A percentile compares a stretch with the other conserved stretches of the same genome.
These are phyloP conservation scores for Apoda limacodes DNA, from an alignment of 2,888 invertebrate species.

Conservation along the genomic window DNA sequence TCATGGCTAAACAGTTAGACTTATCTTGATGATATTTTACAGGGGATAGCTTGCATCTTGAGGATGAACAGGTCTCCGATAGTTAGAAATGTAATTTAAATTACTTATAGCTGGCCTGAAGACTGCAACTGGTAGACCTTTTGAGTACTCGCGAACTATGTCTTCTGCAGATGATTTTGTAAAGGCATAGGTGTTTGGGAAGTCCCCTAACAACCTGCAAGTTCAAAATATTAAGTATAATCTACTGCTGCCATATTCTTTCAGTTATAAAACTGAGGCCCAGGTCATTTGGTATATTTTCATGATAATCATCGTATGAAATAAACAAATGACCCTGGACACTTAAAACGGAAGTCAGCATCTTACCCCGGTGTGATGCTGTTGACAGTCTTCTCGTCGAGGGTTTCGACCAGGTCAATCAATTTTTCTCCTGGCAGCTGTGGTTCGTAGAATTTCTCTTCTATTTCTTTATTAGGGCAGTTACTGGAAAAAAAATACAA, in stretches of 20 bases:
- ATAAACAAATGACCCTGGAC: too few species aligned
- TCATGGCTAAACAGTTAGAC: too few species aligned
- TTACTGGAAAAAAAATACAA: conserved; percentile 63
- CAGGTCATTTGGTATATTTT: not conserved
- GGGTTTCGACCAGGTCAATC: conserved; percentile 75
- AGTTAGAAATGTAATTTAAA: too few species aligned
- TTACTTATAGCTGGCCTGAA: conserved; percentile 88
- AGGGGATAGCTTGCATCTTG: too few species aligned
- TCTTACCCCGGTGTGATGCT: conserved; percentile 78
- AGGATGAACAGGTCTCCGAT: too few species aligned
- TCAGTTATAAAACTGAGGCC: not conserved
- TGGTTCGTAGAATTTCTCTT: conserved; percentile 73
- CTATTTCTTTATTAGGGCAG: conserved; percentile 73
- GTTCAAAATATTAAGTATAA: conserved; percentile 9
- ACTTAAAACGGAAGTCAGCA: too few species aligned
- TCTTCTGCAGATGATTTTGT: conserved; percentile 89
- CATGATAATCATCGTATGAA: conserved; percentile 1
- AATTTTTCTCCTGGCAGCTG: conserved; percentile 63
- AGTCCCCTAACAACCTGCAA: conserved; percentile 69
- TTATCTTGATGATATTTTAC: too few species aligned
- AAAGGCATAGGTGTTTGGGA: conserved; percentile 91
- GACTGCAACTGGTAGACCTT: conserved; percentile 78
- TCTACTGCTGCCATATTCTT: not conserved
- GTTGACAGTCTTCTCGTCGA: conserved; percentile 75
- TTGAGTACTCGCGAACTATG: conserved; percentile 74